Percentiles rank a stretch among this genome's conserved stretches.
These are phyloP conservation scores for Oscheius onirici DNA, from an alignment of 2,888 invertebrate genomes.

Conservation along the genomic window DNA sequence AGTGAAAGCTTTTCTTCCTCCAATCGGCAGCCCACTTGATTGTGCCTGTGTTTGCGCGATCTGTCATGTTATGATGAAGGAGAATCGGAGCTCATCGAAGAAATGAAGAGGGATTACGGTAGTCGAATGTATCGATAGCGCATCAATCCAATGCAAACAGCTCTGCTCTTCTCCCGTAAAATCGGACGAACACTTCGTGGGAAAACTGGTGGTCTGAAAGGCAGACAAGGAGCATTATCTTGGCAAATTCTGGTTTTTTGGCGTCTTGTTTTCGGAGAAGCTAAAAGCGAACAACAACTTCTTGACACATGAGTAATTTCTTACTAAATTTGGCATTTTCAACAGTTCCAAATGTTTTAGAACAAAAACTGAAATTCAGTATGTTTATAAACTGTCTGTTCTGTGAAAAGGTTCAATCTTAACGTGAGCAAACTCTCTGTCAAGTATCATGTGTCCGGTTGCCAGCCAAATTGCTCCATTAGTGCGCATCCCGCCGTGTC, in stretches of 20 bases:
- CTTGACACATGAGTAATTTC: too few relatives aligned
- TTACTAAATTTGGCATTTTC: too few relatives aligned
- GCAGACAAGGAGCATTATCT: too few relatives aligned
- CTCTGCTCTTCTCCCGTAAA: slow-evolving; percentile 24
- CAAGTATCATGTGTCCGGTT: slow-evolving; percentile 30
- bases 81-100: slow-evolving; percentile 26
- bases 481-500: slow-evolving; percentile 33
- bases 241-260: too few relatives aligned
- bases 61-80: slow-evolving; percentile 33
- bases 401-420: slow-evolving; percentile 9
- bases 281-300: too few relatives aligned
- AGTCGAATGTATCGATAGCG: slow-evolving; percentile 29
- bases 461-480: slow-evolving; percentile 31
- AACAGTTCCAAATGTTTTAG: too few relatives aligned
- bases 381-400: not conserved
- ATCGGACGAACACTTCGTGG: slow-evolving; percentile 1
- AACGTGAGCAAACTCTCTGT: slow-evolving; percentile 23
- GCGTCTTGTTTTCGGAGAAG: too few relatives aligned
- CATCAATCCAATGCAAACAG: slow-evolving; percentile 31
- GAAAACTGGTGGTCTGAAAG: slow-evolving; percentile 7
- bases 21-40: slow-evolving; percentile 24
- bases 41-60: slow-evolving; percentile 30
- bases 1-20: slow-evolving; percentile 5
- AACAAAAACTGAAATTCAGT: too few relatives aligned
- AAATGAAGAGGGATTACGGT: slow-evolving; percentile 32